Base-by-base conservation (phyloP, 2,113 vertebrate genomes). In the Phrynosoma platyrhinos region DNA sequence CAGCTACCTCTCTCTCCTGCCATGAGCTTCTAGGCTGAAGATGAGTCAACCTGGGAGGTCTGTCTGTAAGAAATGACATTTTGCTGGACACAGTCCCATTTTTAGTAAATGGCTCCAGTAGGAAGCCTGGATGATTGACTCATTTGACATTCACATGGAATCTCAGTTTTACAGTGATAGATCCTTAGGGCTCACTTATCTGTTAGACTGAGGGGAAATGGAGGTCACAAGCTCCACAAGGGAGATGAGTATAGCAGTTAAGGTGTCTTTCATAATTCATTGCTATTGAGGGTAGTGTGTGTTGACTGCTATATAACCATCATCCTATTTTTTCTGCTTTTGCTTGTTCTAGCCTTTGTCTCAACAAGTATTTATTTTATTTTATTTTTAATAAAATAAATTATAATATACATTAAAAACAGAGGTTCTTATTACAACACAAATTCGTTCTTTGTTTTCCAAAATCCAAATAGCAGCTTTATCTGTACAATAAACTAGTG, bases 21-120 rank as follows among this genome's bases (percentile, higher is more conserved):
- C 89, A 92, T 83, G 90, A 90, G 92, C 90, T 93, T 88, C 88
- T 91, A 92, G 93, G 92, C 94, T 92, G 90, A 90, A 93, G 90
- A 94, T 92, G 92, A 92, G 92, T 90, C 94, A 95, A 91, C 94
- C 92, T 95, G 94, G 94, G 94, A 95, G 94, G 94, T 95, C 94
- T 2, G 4, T 93, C 83, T 88, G 85, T 89, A 88, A 95, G 92
- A 90, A 94, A n/a, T 87, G 91, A 4, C 71, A 79, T 94, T 93
- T 92, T 90, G 88, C 91, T 95, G 93, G 94, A 94, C 93, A 89
- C 79, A 78, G 85, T 94, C 94, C 92, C 94, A 92, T 94, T 95
- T 90, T 93, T 94, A 88, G 88, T 79, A 93, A 92, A 95, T 93
- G 90, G 91, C 92, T 94, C 94, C 95, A 92, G 90, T 92, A 92